A percentile compares a stretch with the other conserved stretches of the same genome.
phyloP scores from a whole-genome alignment of 2,888 invertebrate species.

The Aspidiotus destructor region DNA sequence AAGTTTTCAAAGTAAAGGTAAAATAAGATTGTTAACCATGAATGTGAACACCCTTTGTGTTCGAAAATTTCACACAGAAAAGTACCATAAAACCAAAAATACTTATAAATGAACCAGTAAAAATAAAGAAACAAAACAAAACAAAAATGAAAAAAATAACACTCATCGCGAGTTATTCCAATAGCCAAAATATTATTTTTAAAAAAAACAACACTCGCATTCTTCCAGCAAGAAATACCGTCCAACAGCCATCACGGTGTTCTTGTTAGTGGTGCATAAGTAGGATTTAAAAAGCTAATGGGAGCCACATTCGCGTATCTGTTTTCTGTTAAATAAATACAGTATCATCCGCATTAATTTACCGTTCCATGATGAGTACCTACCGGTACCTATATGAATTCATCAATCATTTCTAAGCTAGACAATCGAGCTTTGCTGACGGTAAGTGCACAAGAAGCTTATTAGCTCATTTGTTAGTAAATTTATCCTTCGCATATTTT shows the following conservation, averaged over 20 bases:
- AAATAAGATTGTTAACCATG: too few species aligned
- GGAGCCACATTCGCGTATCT: constrained; percentile 20
- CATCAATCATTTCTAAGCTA: too few species aligned
- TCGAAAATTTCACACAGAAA: too few species aligned
- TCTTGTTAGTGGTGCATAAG: constrained; percentile 17
- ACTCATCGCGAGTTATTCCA: background rate
- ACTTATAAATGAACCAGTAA: too few species aligned
- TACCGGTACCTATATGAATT: background rate
- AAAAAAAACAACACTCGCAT: background rate
- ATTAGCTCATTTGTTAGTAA: too few species aligned
- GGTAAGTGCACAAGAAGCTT: too few species aligned
- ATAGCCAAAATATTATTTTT: background rate
- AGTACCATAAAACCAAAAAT: too few species aligned
- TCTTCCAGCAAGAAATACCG: background rate
- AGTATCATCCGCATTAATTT: background rate
- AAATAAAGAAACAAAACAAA: too few species aligned
- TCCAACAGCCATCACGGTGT: background rate
- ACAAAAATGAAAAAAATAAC: background rate
- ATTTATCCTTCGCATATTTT: too few species aligned
- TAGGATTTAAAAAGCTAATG: constrained; percentile 26
- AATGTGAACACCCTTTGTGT: too few species aligned
- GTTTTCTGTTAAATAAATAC: constrained; percentile 7
- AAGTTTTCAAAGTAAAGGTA: too few species aligned
- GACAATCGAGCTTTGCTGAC: too few species aligned
- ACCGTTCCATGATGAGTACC: background rate